Base-by-base conservation (phyloP, 2,797 vertebrate genomes). In the Gouania willdenowi region DNA sequence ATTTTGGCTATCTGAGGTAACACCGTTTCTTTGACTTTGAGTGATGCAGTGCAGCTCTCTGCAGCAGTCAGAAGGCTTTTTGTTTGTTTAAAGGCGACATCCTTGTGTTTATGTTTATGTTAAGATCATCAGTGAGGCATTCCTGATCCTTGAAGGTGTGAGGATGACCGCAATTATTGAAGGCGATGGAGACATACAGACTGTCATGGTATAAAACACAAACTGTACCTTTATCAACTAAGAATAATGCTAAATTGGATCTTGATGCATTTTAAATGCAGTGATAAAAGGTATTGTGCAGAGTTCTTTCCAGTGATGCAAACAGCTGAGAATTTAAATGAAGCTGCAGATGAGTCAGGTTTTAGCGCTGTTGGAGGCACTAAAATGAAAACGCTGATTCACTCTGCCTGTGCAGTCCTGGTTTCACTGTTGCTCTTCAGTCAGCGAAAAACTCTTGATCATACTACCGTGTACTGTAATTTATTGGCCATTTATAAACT, bases 41-140 rank as follows among this genome's bases (percentile, higher is more conserved):
- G 31, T 75, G 68, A 74, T 79, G 70, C 69, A 69, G 38, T 81
- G 75, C 77, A 76, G 77, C 8, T 58, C 54, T 56, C 48, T 64
- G 66, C 63, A 63, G 58, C 40, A 46, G 28, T 29, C 34, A 41
- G 37, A 39, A 11, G 8, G 9, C 32, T 38, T 1, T 44, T 10
- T 25, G 28, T 56, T n/a, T n/a, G n/a, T n/a, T n/a, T n/a, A n/a
- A n/a, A n/a, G n/a, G n/a, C n/a, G n/a, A n/a, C n/a, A 22, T 33
- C 10, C 10, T 10, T 10, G 10, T 10, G 10, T 10, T 10, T n/a
- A n/a, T n/a, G n/a, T 10, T 52, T 42, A 29, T 33, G 25, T 45
- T 44, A 38, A 34, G 40, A 5, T 33, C 18, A 19, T 24, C 24
- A 16, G 1, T 6, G 8, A n/a, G n/a, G n/a, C n/a, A n/a, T n/a